Evolutionary conservation across 2,888 invertebrate genomes (phyloP), one percentile per base, ranked within the genome.

Genomic region (Trissolcus japonicus): DNA sequence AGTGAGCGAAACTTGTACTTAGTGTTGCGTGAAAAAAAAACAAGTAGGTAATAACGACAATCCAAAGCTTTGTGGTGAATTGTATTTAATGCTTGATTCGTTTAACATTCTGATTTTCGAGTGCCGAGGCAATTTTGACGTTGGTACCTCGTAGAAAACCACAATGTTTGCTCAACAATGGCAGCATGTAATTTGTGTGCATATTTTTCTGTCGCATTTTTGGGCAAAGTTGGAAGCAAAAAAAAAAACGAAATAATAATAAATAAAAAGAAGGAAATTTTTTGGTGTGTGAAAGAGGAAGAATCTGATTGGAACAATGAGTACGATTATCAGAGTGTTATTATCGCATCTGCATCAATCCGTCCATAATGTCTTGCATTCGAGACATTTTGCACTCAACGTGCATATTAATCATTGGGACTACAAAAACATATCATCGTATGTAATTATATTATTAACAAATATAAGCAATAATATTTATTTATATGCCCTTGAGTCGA

Each of bases 321-420:
- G 65, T 75, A 79, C 81, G 84, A 83, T 82, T 76, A 78, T 86
- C 82, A 83, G 84, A 86, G 84, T 81, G 86, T 84, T 83, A 82
- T 68, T 78, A 74, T 81, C 79, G 83, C 81, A 84, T 87, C 87
- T 85, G 85, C 87, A 83, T 84, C 80, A 82, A 85, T 85, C 85
- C 85, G 85, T 85, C 85, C 85, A 85, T 83, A 82, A 84, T 83
- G 84, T 83, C 83, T 83, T 83, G 79, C 35, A 69, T 75, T 69
- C 63, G 80, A 86, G 84, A 76, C 86, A 85, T 86, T 86, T 35
- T 40, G 88, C 88, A 88, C 88, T 86, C 40, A 87, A 79, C 79
- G 89, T 89, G 89, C 89, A 87, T 88, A 88, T 88, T 89, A 88
- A 88, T 88, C 88, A 89, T 89, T 88, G 89, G 89, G 89, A 89